phyloP scores from a whole-genome alignment of 1,140 invertebrate genomes.

The Pteromalus puparum region DNA sequence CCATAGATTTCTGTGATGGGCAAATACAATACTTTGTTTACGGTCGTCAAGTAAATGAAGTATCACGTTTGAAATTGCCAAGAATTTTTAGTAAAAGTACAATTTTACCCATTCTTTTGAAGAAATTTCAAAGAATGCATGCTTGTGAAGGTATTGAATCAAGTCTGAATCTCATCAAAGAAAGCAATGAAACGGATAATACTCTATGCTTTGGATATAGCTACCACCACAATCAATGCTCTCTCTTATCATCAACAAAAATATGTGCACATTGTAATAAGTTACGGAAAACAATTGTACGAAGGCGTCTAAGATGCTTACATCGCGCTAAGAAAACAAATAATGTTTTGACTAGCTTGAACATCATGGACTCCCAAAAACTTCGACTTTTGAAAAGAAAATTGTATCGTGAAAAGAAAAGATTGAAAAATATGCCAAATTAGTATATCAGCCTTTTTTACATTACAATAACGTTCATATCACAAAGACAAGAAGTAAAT shows the following conservation, averaged over 20 bases:
- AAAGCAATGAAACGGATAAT: neutral
- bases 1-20: neutral
- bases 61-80: neutral
- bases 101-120: neutral
- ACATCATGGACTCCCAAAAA: neutral
- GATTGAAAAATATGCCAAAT: neutral
- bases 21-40: neutral
- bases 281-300: neutral
- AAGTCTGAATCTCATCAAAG: neutral
- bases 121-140: neutral
- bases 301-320: neutral
- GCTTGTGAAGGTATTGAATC: neutral
- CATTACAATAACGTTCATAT: neutral
- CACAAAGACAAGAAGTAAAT: neutral
- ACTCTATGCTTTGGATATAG: neutral
- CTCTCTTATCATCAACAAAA: neutral
- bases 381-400: neutral
- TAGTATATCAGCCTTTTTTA: neutral
- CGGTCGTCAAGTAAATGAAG: neutral
- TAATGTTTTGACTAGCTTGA: neutral
- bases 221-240: neutral
- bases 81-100: neutral
- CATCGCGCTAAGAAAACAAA: neutral
- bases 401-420: neutral
- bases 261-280: neutral